Percentiles rank a stretch among this genome's conserved stretches.
phyloP scores from a whole-genome alignment of 2,797 vertebrate species.

The Hafferia zeledoni region DNA sequence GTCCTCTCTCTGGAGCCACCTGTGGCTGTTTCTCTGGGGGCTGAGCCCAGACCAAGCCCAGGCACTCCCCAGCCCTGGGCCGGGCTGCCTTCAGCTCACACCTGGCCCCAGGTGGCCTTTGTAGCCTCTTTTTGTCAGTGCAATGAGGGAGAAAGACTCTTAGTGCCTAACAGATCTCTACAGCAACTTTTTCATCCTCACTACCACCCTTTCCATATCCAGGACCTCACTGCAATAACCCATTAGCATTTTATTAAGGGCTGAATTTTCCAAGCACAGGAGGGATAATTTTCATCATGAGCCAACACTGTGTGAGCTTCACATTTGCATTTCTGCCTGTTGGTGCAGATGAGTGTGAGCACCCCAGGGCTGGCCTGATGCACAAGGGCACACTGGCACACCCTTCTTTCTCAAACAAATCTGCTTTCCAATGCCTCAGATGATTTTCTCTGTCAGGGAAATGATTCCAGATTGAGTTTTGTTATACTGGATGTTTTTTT shows the following conservation, averaged over 20 bases:
- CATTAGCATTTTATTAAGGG: neutral
- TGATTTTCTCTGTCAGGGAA: constrained; percentile 62
- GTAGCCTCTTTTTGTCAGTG: neutral
- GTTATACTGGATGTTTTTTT: constrained; percentile 31
- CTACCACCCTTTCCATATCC: neutral
- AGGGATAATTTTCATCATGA: neutral
- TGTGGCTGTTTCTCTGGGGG: neutral
- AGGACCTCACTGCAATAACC: neutral
- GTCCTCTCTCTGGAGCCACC: neutral
- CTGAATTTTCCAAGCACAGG: neutral
- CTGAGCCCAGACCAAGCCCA: constrained; percentile 5
- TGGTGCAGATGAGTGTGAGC: neutral
- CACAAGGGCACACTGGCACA: neutral
- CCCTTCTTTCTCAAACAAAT: neutral
- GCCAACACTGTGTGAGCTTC: neutral
- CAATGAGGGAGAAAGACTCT: neutral
- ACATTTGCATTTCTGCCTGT: neutral
- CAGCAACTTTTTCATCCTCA: neutral
- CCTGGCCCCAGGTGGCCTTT: neutral
- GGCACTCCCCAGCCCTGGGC: neutral
- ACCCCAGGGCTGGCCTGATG: neutral
- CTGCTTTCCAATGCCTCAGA: constrained; percentile 39
- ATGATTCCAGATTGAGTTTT: constrained; percentile 39
- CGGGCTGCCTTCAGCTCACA: neutral
- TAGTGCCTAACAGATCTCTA: neutral